Percentiles rank a stretch among this genome's conserved stretches.
Evolutionary conservation across 2,113 vertebrate genomes (phyloP).

Genomic region (Seriola dumerili): DNA sequence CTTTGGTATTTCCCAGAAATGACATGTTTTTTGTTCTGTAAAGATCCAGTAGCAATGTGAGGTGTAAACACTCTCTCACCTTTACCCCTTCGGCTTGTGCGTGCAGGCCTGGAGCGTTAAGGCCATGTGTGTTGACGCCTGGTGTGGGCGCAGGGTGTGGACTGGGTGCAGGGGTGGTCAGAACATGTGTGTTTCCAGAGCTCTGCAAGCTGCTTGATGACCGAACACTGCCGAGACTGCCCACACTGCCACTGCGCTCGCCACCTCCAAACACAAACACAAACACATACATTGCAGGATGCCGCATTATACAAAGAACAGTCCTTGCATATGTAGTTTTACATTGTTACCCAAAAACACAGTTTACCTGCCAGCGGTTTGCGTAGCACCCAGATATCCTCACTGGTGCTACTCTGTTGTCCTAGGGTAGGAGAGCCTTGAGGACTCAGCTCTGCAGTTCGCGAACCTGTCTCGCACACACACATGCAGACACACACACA

Average conservation of each 20-base stretch:
- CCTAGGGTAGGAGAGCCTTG: constrained; percentile 89
- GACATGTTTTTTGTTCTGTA: constrained; percentile 17
- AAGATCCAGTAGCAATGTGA: neutral
- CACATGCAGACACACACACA: constrained; percentile 40
- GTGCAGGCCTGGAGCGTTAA: constrained; percentile 89
- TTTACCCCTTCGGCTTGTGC: constrained; percentile 94
- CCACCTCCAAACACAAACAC: constrained; percentile 81
- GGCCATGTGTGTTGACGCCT: constrained; percentile 83
- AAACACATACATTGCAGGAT: neutral
- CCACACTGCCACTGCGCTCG: constrained; percentile 90
- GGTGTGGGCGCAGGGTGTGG: constrained; percentile 75
- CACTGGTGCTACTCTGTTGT: constrained; percentile 83
- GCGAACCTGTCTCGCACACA: constrained; percentile 85
- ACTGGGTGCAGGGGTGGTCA: constrained; percentile 80
- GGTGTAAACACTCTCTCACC: constrained; percentile 76
- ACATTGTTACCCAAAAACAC: neutral
- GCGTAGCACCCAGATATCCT: constrained; percentile 97
- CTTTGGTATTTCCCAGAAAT: constrained; percentile 54
- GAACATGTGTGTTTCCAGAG: constrained; percentile 83
- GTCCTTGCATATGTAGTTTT: neutral
- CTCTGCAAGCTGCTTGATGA: constrained; percentile 90
- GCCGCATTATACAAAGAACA: neutral
- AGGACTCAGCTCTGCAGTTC: constrained; percentile 90
- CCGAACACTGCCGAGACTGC: constrained; percentile 89
- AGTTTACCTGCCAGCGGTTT: constrained; percentile 93